Conservation (phyloP, 2,113 vertebrate species). For the Cynocephalus volans region DNA sequence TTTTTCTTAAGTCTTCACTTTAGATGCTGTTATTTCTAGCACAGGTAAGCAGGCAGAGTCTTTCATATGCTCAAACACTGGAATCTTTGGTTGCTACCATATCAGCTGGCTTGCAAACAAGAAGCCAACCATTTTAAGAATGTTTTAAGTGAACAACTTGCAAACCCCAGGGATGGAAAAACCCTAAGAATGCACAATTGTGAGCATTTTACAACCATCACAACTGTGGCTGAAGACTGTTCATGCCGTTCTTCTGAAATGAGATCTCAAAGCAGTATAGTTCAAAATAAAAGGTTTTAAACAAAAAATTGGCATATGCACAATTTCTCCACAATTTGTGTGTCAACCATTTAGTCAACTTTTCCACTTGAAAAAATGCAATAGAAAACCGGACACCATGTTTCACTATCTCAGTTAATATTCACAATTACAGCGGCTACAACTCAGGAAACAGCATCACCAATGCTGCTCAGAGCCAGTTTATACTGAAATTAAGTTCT, state of each 20-base stretch:
- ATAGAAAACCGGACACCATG: constrained; percentile 94
- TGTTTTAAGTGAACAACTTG: constrained; percentile 94
- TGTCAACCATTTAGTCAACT: constrained; percentile 93
- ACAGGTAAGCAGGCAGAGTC: constrained; percentile 95
- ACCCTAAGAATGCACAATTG: constrained; percentile 91
- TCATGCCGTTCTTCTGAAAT: constrained; percentile 93
- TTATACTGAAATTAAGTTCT: constrained; percentile 93
- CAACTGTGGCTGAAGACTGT: constrained; percentile 92
- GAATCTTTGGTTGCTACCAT: constrained; percentile 94
- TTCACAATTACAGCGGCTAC: constrained; percentile 93
- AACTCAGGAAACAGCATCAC: constrained; percentile 89
- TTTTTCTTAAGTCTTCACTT: constrained; percentile 94
- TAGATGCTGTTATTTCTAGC: constrained; percentile 94
- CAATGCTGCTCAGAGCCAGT: constrained; percentile 91
- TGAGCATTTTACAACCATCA: constrained; percentile 92
- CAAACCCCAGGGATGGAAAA: constrained; percentile 91
- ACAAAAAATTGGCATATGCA: constrained; percentile 95
- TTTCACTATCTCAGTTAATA: constrained; percentile 95
- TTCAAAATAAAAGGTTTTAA: constrained; percentile 92
- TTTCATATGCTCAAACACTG: constrained; percentile 93
- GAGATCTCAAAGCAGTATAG: constrained; percentile 93
- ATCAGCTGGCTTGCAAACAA: constrained; percentile 90
- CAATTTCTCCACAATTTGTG: constrained; percentile 93
- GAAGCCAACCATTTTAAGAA: constrained; percentile 92
- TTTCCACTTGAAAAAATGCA: constrained; percentile 93